Base-by-base conservation (phyloP, 2,888 invertebrate species). In the Pandemis cinnamomeana region DNA sequence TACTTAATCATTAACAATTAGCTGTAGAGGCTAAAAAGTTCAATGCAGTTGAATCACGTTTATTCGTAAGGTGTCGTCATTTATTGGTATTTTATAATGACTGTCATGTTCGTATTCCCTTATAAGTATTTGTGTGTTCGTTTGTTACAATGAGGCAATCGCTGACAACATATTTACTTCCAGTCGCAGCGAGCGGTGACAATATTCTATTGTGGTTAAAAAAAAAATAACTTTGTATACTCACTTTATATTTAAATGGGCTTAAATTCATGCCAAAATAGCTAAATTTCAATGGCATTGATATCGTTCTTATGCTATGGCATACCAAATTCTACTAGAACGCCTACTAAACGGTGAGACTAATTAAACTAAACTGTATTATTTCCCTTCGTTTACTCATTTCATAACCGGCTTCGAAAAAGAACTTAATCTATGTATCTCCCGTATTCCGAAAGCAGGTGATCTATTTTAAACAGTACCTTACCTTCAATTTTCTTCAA, bases 401-500 rank as follows among this genome's bases (percentile, higher is more conserved):
- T 36, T 36, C 0, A 36, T 36, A 36, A 36, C 27, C 27, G 27
- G 2, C 27, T 36, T 36, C 27, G 27, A 36, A 36, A 36, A 20
- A 36, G 2, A 36, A 2, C 27, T 4, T 36, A 36, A 36, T 36
- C 27, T 36, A 27, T 27, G 27, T 36, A 2, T 36, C 27, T 36
- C 27, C 1, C 27, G 27, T 36, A 36, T 36, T 36, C 27, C 27
- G 27, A 36, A 36, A 36, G 3, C 2, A 36, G 27, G 2, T 36
- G 27, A 36, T 2, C 27, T 4, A 36, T 36, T 36, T 36, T 36
- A 36, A 36, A 36, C 27, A 36, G 27, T 36, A 36, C 27, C 86
- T 85, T 88, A 96, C 97, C 96, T 92, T 97, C 95, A 73, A 97
- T 91, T 89, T 95, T 96, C 82, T 95, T 95, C 80, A 96, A 95